Conservation (phyloP, 2,888 invertebrate genomes). For the Leptinotarsa tumamoca region DNA sequence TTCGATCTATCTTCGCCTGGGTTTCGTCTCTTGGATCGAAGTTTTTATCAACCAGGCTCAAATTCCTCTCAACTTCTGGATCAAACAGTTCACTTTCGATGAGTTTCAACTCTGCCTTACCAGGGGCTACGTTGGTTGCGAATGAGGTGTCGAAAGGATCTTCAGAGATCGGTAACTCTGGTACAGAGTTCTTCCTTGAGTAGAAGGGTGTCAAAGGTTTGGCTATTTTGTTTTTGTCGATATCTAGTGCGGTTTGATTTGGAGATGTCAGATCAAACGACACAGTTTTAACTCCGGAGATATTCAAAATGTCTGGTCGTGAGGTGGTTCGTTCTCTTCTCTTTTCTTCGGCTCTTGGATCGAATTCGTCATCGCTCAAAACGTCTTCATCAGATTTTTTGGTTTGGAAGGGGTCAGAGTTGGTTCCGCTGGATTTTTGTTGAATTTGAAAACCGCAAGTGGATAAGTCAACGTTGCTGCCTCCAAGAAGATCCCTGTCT, state of each 20-base stretch:
- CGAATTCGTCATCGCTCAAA: slow-evolving; percentile 80
- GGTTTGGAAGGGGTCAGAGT: slow-evolving; percentile 65
- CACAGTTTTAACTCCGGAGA: slow-evolving; percentile 66
- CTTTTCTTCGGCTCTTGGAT: slow-evolving; percentile 78
- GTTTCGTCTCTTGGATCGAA: slow-evolving; percentile 69
- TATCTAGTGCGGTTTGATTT: slow-evolving; percentile 45
- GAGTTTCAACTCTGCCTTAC: slow-evolving; percentile 71
- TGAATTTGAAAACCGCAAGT: slow-evolving; percentile 60
- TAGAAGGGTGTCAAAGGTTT: slow-evolving; percentile 89
- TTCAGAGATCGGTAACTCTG: slow-evolving; percentile 68
- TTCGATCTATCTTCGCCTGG: slow-evolving; percentile 58
- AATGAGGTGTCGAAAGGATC: slow-evolving; percentile 80
- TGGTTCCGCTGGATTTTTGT: not conserved
- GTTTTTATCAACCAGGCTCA: slow-evolving; percentile 76
- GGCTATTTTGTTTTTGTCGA: slow-evolving; percentile 65
- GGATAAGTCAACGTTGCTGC: slow-evolving; percentile 81
- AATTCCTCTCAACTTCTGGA: slow-evolving; percentile 54
- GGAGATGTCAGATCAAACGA: slow-evolving; percentile 72
- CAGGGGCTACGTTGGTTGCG: slow-evolving; percentile 69
- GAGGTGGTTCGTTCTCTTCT: slow-evolving; percentile 69
- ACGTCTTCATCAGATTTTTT: slow-evolving; percentile 48
- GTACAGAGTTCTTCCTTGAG: slow-evolving; percentile 73
- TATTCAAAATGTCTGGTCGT: slow-evolving; percentile 72
- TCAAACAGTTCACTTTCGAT: slow-evolving; percentile 70
- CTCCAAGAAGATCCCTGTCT: slow-evolving; percentile 78